Percentiles rank a stretch among this genome's conserved stretches.
Conservation (phyloP, 2,888 invertebrate species). For the Andrena chrysosceles region DNA sequence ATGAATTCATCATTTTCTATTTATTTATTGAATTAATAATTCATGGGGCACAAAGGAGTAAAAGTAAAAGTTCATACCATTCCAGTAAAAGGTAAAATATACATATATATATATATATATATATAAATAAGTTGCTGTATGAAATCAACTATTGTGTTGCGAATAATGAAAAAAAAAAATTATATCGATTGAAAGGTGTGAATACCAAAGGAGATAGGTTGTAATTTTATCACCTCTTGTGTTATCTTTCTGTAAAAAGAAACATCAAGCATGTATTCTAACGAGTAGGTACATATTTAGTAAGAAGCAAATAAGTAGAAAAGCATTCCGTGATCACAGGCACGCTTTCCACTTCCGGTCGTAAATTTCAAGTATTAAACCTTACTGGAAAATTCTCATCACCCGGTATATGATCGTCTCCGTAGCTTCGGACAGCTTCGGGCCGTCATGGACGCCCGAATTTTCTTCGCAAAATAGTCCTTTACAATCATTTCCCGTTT, state of each 20-base stretch:
- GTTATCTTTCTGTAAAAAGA: background rate
- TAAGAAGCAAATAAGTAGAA: background rate
- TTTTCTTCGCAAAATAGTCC: slow-evolving; percentile 43
- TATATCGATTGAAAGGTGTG: too few relatives aligned
- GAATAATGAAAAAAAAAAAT: too few relatives aligned
- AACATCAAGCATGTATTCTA: background rate
- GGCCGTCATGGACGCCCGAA: slow-evolving; percentile 57
- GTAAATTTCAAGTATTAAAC: background rate
- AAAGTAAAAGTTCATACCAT: background rate
- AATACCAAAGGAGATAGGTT: too few relatives aligned
- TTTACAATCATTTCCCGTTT: slow-evolving; percentile 13
- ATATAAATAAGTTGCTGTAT: too few relatives aligned
- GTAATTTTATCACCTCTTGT: background rate
- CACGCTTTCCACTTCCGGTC: slow-evolving; percentile 16
- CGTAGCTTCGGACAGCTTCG: slow-evolving; percentile 49
- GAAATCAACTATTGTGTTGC: too few relatives aligned
- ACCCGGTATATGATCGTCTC: slow-evolving; percentile 56
- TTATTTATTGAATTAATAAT: background rate
- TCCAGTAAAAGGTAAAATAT: background rate
- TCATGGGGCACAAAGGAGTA: too few relatives aligned
- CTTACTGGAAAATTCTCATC: slow-evolving; percentile 22
- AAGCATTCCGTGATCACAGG: slow-evolving; percentile 41
- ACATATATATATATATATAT: too few relatives aligned
- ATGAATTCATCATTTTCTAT: background rate
- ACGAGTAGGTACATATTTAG: background rate